Conservation (phyloP, 2,797 vertebrate species). For the Malacoctenus gilli region DNA sequence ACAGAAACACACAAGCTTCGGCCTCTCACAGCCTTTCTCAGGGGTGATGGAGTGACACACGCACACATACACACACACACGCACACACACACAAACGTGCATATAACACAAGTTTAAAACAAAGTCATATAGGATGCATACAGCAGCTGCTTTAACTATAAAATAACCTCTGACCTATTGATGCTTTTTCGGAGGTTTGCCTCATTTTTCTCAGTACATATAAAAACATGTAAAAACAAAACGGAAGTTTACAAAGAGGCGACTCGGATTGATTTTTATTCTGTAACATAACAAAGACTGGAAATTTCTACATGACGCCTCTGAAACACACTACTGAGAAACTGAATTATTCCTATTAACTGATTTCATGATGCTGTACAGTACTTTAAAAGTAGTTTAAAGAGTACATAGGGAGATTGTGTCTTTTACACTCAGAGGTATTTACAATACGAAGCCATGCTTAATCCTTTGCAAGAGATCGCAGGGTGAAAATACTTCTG, state of each 20-base stretch:
- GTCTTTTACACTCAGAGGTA: conserved; percentile 61
- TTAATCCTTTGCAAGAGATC: conserved; percentile 53
- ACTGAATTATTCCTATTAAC: conserved; percentile 47
- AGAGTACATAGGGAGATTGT: conserved; percentile 18
- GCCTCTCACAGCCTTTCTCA: conserved; percentile 52
- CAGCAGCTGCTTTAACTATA: conserved; percentile 47
- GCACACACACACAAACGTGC: too few relatives aligned
- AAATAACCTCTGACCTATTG: conserved; percentile 38
- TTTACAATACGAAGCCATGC: conserved; percentile 75
- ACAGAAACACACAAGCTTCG: conserved; percentile 19
- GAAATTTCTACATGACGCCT: conserved; percentile 51
- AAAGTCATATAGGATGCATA: conserved; percentile 29
- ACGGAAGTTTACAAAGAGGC: conserved; percentile 41
- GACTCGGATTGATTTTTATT: conserved; percentile 50
- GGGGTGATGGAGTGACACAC: conserved; percentile 48
- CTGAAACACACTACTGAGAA: conserved; percentile 40
- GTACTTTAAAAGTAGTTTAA: conserved; percentile 52
- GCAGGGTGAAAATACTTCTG: conserved; percentile 37
- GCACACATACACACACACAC: conserved; percentile 34
- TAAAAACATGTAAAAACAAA: conserved; percentile 37
- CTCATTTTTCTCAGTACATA: conserved; percentile 31
- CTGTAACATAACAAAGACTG: conserved; percentile 53
- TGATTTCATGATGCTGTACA: conserved; percentile 56
- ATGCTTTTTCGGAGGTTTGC: conserved; percentile 33
- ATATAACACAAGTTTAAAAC: conserved; percentile 40